Evolutionary conservation across 2,888 invertebrate species (phyloP).

Genomic region (Galerucella calmariensis): DNA sequence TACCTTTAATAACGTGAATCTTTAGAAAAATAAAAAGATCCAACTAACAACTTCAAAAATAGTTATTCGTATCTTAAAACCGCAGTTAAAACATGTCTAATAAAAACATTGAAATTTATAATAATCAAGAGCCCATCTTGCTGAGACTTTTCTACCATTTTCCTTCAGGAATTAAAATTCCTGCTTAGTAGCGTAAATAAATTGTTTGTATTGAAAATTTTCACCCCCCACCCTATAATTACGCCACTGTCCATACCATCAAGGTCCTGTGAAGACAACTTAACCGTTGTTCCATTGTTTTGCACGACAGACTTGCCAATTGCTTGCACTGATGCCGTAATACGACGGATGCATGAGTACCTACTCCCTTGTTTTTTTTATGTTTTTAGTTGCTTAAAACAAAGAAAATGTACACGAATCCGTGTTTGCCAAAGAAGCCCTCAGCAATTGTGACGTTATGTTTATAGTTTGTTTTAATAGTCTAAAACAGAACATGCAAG

Average conservation of each 20-base stretch:
- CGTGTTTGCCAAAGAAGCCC: constrained; percentile 15
- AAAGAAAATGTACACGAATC: constrained; percentile 13
- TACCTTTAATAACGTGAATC: neutral
- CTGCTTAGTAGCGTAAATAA: too few species aligned
- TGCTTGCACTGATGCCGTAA: constrained; percentile 27
- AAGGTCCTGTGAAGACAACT: neutral
- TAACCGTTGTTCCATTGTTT: constrained; percentile 37
- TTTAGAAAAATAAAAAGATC: neutral
- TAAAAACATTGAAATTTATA: too few species aligned
- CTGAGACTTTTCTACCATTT: too few species aligned
- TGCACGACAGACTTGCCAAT: constrained; percentile 38
- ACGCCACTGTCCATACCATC: neutral
- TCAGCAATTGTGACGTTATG: neutral
- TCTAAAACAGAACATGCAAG: neutral
- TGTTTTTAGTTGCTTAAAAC: constrained; percentile 22
- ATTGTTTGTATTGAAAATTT: too few species aligned
- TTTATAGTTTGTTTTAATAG: neutral
- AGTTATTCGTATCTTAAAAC: neutral
- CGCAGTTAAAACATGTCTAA: too few species aligned
- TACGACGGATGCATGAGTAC: constrained; percentile 19
- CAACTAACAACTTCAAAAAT: neutral
- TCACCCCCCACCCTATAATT: neutral
- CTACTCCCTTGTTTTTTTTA: constrained; percentile 16
- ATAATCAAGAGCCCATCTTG: too few species aligned
- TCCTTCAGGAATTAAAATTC: too few species aligned